Base-by-base conservation (phyloP, 2,888 invertebrate genomes). In the Stenchaetothrips biformis region DNA sequence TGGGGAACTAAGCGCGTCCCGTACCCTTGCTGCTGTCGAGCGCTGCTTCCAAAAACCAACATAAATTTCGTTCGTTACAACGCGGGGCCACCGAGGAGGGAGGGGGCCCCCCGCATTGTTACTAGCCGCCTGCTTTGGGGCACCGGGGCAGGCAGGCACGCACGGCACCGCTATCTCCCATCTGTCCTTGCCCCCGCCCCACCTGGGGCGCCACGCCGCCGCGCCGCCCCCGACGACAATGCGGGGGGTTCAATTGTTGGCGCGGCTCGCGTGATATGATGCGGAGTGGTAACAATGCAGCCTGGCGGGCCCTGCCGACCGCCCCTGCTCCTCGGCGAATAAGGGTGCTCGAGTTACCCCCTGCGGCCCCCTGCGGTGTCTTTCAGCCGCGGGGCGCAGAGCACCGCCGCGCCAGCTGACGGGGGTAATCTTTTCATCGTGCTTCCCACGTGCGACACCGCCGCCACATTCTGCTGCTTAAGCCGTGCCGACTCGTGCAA, bases 381-480 rank as follows among this genome's bases (percentile, higher is more conserved):
- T 18, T 18, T 4, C 53, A 53, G 53, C 53, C 53, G 4, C 37
- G 37, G 37, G 37, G 37, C 37, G 4, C 37, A 37, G 4, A 1
- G 37, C 13, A 7, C 53, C 53, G 9, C 21, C 21, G 21, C 67
- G 21, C 9, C 67, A 74, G 67, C 67, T 74, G 67, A 74, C 67
- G 67, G 67, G 67, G 67, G 67, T 74, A 74, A 74, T 74, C 67
- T 74, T 74, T 74, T 74, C 67, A 74, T 74, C 67, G 67, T 74
- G 25, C 21, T 7, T 8, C 4, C 21, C 67, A 74, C 67, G 67
- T 74, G 67, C 67, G 2, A 4, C 67, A 3, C 67, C n/a, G 7
- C n/a, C 53, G 7, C 25, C 25, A 21, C 21, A 21, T 21, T n/a
- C 25, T 11, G 67, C 67, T 74, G 25, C 25, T 74, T 9, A 18